Evolutionary conservation across 2,888 invertebrate species (phyloP), one percentile per base, ranked within the genome.

Genomic region (Calameuta pallipes): DNA sequence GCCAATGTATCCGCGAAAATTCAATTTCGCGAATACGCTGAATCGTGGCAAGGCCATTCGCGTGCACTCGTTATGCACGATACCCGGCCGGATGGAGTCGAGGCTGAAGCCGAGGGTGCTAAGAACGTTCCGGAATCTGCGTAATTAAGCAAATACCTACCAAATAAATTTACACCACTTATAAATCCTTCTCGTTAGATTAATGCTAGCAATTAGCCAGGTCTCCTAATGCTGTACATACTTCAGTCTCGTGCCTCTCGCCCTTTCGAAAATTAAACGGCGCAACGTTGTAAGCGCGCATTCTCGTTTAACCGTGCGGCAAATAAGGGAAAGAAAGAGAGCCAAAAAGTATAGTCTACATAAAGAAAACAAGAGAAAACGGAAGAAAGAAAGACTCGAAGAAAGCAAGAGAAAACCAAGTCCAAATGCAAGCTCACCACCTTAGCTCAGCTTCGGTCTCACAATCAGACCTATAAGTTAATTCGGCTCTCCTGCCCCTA

Each of bases 171-270:
- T 86, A 85, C 88, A 86, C 83, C 84, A 84, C 85, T 85, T 84
- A 85, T 88, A 88, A 89, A 89, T 89, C 88, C 86, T 89, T 88
- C 89, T 83, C 85, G 85, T 86, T 87, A 85, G 88, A 89, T 88
- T 87, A 88, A 89, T 87, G 87, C 85, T 86, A 82, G 88, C 87
- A 88, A 89, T 89, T 88, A 89, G 87, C 87, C 80, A 68, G 75
- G 36, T 74, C 33, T 30, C 73, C 73, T 75, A 78, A 78, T 75
- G 70, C 74, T 70, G 69, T 75, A 75, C 75, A 74, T 77, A 68
- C 75, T 56, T 77, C 30, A 75, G 33, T 12, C 36, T 69, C 35
- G 34, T 56, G 35, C 74, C 36, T 34, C 35, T 71, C 15, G 34
- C 71, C 71, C 71, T 71, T 71, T 71, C 34, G 71, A 71, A 71